phyloP scores from a whole-genome alignment of 2,888 invertebrate species.

The Aphodius sticticus region DNA sequence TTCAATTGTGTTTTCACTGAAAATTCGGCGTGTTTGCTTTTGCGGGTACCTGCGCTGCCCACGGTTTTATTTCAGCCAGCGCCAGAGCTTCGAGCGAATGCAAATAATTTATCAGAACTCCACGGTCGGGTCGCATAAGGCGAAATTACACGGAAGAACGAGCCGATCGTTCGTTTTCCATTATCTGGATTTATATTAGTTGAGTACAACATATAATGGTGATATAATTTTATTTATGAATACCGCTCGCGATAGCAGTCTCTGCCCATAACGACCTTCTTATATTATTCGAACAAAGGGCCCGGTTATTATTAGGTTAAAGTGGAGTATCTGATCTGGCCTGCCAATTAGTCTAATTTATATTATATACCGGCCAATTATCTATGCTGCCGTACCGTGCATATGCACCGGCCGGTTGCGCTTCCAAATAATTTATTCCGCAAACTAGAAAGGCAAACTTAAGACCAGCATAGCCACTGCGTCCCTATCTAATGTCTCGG shows the following conservation, averaged over 20 bases:
- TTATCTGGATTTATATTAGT: constrained; percentile 16
- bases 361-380: constrained; percentile 13
- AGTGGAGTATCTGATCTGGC: constrained; percentile 26
- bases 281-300: constrained; percentile 25
- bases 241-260: constrained; percentile 12
- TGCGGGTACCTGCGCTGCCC: background rate
- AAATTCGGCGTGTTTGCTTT: background rate
- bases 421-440: constrained; percentile 27
- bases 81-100: background rate
- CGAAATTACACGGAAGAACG: constrained; percentile 17
- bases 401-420: constrained; percentile 19
- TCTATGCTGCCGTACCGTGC: constrained; percentile 10
- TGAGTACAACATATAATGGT: constrained; percentile 24
- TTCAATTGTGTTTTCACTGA: background rate
- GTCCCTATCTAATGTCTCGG: constrained; percentile 16
- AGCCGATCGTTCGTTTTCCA: constrained; percentile 14
- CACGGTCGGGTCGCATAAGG: background rate
- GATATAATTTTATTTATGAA: constrained; percentile 29
- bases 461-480: constrained; percentile 6
- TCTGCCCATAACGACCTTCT: constrained; percentile 21
- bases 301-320: constrained; percentile 21
- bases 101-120: background rate
- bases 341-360: constrained; percentile 31
- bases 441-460: constrained; percentile 17
- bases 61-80: background rate